Base-by-base conservation (phyloP, 2,113 vertebrate species). In the Asarcornis scutulata region DNA sequence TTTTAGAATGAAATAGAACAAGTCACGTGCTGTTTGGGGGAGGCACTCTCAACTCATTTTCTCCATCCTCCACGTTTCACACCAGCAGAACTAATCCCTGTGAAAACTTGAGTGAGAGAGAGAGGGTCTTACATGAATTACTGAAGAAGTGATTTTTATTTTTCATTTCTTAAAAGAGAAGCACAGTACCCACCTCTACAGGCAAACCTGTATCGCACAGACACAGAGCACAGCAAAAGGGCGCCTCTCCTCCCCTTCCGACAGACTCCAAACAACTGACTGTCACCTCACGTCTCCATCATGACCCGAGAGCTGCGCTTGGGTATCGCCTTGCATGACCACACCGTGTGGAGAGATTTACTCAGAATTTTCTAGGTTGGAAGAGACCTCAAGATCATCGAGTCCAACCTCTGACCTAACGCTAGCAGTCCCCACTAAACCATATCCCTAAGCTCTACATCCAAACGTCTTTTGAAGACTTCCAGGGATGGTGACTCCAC, bases 1-100 rank as follows among this genome's bases (percentile, higher is more conserved):
- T 93, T 97, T 96, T 90, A 74, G 77, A 93, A 85, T 23, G 13
- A 94, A 94, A 95, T 80, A 78, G 89, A 89, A 95, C 85, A 96
- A 93, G 69, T 44, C 74, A 67, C 75, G 40, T 91, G 89, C 83
- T 94, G 86, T 86, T 83, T 92, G 78, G 23, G 15, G 76, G 69
- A 87, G 60, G 76, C 88, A 88, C 21, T 11, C 44, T 73, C 58
- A 83, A 55, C 71, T 89, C 75, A 59, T 62, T 31, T 15, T 62
- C 71, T 88, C 76, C 50, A 91, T 59, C 53, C 56, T 79, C 32
- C 91, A 86, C 82, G 91, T 97, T 93, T 81, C 79, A 79, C 88
- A 88, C 83, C 89, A 94, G 88, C 89, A 96, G 82, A 96, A 93
- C 75, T 96, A 96, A 95, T 31, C 60, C 59, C 73, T 87, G 91